These are phyloP conservation scores for Leucozona laternaria DNA, from an alignment of 2,888 invertebrate species.

Conservation along the genomic window DNA sequence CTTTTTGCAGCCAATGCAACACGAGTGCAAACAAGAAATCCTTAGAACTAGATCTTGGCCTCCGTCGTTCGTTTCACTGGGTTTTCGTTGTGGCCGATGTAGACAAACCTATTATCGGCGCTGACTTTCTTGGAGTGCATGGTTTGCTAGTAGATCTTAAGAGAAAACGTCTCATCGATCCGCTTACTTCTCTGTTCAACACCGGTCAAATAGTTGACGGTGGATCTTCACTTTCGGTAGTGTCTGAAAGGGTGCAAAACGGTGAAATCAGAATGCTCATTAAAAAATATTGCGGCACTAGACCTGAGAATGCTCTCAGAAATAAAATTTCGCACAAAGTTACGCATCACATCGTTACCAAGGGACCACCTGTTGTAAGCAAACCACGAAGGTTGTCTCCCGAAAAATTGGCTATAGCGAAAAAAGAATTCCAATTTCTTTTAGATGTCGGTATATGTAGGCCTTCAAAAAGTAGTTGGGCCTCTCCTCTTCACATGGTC, in stretches of 20 bases:
- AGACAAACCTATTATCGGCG: constrained; percentile 71
- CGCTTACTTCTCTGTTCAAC: constrained; percentile 23
- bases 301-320: too few species aligned
- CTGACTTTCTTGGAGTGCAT: constrained; percentile 72
- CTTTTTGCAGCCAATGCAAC: constrained; percentile 68
- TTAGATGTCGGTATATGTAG: constrained; percentile 62
- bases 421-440: constrained; percentile 64
- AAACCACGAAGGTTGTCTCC: constrained; percentile 52
- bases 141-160: constrained; percentile 55
- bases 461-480: too few species aligned
- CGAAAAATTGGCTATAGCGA: constrained; percentile 54
- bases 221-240: constrained; percentile 23
- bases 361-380: constrained; percentile 54
- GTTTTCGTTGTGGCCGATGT: constrained; percentile 76
- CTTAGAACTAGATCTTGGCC: constrained; percentile 63
- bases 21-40: constrained; percentile 51
- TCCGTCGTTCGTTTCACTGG: constrained; percentile 73
- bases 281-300: too few species aligned
- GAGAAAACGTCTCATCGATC: constrained; percentile 39
- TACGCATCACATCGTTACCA: constrained; percentile 60
- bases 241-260: neutral
- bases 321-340: constrained; percentile 1
- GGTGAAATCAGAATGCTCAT: neutral
- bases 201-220: neutral
- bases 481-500: too few species aligned